Conservation (phyloP, 2,888 invertebrate species). For the Steromphala cineraria region DNA sequence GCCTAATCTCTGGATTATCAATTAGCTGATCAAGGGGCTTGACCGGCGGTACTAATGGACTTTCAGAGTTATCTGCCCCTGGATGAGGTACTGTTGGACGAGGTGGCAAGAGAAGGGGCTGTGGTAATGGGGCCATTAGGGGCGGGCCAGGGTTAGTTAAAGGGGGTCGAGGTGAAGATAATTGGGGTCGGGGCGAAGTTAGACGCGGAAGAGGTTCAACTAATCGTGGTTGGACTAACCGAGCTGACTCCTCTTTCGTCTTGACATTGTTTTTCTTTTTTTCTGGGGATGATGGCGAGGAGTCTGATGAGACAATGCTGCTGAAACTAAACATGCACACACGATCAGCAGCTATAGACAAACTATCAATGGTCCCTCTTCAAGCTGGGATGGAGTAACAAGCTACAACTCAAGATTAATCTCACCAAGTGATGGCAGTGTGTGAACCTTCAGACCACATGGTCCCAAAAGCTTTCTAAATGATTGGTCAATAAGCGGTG, state of each 20-base stretch:
- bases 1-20: too few species aligned
- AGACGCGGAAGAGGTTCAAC: conserved; percentile 9
- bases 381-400: not conserved
- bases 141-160: not conserved
- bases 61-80: too few species aligned
- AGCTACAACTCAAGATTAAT: too few species aligned
- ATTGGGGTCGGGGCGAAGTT: conserved; percentile 21
- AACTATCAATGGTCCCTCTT: not conserved
- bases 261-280: conserved; percentile 17
- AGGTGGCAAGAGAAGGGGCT: conserved; percentile 1
- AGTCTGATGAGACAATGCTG: conserved; percentile 55
- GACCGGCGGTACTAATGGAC: too few species aligned
- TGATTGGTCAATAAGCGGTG: too few species aligned
- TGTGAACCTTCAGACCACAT: too few species aligned
- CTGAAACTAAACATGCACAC: conserved; percentile 55
- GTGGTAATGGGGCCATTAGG: not conserved
- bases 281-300: conserved; percentile 21
- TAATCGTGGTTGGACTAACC: conserved; percentile 16
- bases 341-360: not conserved
- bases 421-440: too few species aligned
- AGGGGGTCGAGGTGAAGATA: conserved; percentile 23
- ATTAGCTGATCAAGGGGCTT: too few species aligned
- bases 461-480: too few species aligned
- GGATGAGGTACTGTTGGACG: not conserved
- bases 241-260: not conserved